Base-by-base conservation (phyloP, 2,113 vertebrate genomes). In the Tetraodon nigroviridis region DNA sequence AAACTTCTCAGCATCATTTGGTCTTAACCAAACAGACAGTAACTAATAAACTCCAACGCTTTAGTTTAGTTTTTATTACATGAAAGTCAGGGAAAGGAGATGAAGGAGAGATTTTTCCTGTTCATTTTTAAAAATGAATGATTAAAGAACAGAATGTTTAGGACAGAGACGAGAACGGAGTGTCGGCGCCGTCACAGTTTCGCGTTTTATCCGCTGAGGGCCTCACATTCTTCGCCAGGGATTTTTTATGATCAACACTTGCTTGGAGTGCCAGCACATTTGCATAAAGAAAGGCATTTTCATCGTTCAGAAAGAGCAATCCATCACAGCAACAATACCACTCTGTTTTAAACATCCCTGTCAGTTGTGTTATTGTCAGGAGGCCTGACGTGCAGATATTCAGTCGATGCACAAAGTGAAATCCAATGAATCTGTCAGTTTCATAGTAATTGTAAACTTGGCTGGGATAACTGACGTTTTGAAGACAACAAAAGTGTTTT, bases 241-340 rank as follows among this genome's bases (percentile, higher is more conserved):
- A 86, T 87, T 88, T 88, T 89, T 82, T 82, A 69, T 81, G 61
- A 61, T 52, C 76, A 11, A 61, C 50, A 62, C 66, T 76, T 64
- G 71, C 82, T 7, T 71, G 40, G 53, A 72, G 50, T 58, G 78
- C 84, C 79, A 81, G 61, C 24, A 55, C 64, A 75, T 76, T 84
- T 76, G 74, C 65, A 80, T 69, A 45, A 66, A 76, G 74, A 61
- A 69, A 61, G 73, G 69, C 44, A 57, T 60, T 53, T 73, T 49
- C 56, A 22, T 42, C 37, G 48, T 56, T 67, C 67, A 59, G 53
- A 76, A 78, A 75, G 64, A 75, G 60, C 64, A 51, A 75, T 84
- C 70, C 73, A 80, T 83, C 81, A 79, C 56, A 51, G 67, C 61
- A 16, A 55, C 65, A 71, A 20, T 85, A 85, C 86, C 78, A 67